These are phyloP conservation scores for Lutraria rhynchaena DNA, from an alignment of 1,140 invertebrate genomes.

Conservation along the genomic window DNA sequence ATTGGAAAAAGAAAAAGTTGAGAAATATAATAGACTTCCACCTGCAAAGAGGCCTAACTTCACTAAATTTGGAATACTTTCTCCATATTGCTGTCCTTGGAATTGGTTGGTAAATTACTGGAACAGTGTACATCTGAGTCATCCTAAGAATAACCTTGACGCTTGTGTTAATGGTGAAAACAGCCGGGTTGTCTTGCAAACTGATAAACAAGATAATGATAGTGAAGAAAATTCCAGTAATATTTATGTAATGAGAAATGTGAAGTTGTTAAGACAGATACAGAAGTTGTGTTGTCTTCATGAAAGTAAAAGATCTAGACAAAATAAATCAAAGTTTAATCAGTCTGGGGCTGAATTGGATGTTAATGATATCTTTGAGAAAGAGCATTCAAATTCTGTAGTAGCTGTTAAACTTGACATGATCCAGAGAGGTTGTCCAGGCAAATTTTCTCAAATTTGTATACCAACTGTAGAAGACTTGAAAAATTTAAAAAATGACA, in stretches of 20 bases:
- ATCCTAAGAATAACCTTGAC: not conserved
- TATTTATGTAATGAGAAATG: slow-evolving; percentile 66
- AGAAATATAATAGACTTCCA: slow-evolving; percentile 84
- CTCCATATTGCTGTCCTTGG: slow-evolving; percentile 90
- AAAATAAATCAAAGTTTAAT: not conserved
- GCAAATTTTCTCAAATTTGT: slow-evolving; percentile 74
- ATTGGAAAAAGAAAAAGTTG: slow-evolving; percentile 59
- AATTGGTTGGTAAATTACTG: slow-evolving; percentile 55
- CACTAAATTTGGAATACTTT: slow-evolving; percentile 88
- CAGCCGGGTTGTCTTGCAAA: no score
- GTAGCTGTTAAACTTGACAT: slow-evolving; percentile 73
- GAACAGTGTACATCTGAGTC: not conserved
- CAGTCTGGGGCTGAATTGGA: slow-evolving; percentile 10
- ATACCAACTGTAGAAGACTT: slow-evolving; percentile 85
- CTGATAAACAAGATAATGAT: no score
- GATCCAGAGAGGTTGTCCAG: slow-evolving; percentile 70
- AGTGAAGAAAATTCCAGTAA: not conserved
- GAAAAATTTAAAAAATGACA: slow-evolving; percentile 78
- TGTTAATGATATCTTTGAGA: slow-evolving; percentile 34
- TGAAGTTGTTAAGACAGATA: slow-evolving; percentile 40
- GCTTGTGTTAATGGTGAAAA: no score
- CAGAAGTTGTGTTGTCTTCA: slow-evolving; percentile 2
- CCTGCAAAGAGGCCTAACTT: slow-evolving; percentile 94
- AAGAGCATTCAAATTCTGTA: slow-evolving; percentile 84
- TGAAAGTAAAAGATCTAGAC: no score